Base-by-base conservation (phyloP, 1,140 invertebrate genomes). In the Idris sp. region DNA sequence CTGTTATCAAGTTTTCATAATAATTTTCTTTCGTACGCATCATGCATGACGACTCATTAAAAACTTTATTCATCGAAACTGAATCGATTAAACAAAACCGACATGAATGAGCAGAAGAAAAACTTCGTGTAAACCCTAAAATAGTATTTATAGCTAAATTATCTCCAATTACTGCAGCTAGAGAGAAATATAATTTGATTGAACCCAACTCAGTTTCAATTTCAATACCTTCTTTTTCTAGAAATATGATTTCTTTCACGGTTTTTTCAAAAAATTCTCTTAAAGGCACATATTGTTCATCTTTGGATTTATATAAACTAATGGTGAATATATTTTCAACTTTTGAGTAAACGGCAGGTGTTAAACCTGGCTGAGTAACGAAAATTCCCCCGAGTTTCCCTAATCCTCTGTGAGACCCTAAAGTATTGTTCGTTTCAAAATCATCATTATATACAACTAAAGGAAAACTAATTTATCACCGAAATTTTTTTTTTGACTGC, bases 321-420 rank as follows among this genome's bases (percentile, higher is more conserved):
- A 58, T 26, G 19, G 82, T 31, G 65, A 81, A 82, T 41, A 84
- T 83, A 30, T 30, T 30, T 9, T 30, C 28, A n/a, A 30, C 28
- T 9, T 30, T 30, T 2, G 3, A 30, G 8, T 6, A 3, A 9
- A 30, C 5, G 2, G 5, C 2, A 9, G 8, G 28, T 2, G 8
- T 4, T 13, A 83, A 44, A 46, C 77, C 74, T 2, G 77, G 56
- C 26, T 82, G 54, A 18, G 41, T 53, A 4, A 73, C 28, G 61
- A 81, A 81, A 19, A 77, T 51, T 33, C 51, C 78, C 15, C 81
- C 77, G 6, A 83, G 30, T 67, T 79, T 22, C 2, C 19, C 19
- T 22, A 22, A 4, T 22, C 6, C 6, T 22, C 6, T 22, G 6
- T 22, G 19, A 4, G 19, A 22, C 6, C 19, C 19, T 6, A 22